A percentile compares a stretch with the other conserved stretches of the same genome.
These are phyloP conservation scores for Psittacula cyanocephala DNA, from an alignment of 2,113 vertebrate genomes.

Conservation along the genomic window DNA sequence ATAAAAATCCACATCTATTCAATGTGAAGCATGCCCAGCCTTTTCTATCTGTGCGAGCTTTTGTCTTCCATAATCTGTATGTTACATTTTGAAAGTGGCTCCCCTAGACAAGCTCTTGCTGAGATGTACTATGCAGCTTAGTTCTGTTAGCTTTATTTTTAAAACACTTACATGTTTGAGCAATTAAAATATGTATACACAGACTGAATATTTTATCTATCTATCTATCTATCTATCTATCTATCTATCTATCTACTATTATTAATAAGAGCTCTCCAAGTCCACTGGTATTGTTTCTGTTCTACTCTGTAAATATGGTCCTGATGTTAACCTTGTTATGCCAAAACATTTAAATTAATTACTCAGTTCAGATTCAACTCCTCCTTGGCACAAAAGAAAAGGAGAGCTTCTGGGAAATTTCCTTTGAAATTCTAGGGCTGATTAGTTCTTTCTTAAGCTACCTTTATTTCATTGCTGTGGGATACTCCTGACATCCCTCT, in stretches of 20 bases:
- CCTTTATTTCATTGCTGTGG: neutral
- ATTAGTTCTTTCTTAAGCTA: neutral
- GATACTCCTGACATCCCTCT: neutral
- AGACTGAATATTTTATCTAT: neutral
- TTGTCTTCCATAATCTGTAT: neutral
- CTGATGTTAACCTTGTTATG: neutral
- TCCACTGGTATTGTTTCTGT: neutral
- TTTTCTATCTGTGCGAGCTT: neutral
- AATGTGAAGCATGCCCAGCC: accelerated
- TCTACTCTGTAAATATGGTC: neutral
- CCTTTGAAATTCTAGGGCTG: neutral
- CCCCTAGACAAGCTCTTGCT: neutral
- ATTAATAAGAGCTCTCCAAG: neutral
- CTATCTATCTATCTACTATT: neutral
- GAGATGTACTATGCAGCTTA: neutral
- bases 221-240: no score
- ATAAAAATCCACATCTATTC: neutral
- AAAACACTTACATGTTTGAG: neutral
- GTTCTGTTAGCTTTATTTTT: neutral
- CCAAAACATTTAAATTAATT: neutral
- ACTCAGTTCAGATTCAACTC: neutral
- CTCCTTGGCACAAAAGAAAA: neutral
- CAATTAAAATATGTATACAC: neutral
- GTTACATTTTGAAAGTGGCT: neutral
- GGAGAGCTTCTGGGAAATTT: neutral